Conservation (phyloP, 2,888 invertebrate genomes). For the Amorpha juglandis region DNA sequence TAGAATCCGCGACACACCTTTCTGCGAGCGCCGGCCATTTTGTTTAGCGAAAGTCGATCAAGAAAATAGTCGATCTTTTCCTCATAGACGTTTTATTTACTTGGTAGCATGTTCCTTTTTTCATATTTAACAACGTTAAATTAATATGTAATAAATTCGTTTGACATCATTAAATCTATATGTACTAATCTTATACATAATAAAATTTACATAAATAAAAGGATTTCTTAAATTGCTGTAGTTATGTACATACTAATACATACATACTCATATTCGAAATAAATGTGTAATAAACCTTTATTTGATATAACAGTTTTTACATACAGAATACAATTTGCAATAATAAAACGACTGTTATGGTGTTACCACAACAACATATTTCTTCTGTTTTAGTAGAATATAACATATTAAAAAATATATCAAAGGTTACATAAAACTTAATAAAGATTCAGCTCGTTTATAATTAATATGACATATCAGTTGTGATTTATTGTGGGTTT, state of each 20-base stretch:
- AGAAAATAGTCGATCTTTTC: conserved; percentile 49
- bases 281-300: no score
- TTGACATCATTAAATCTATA: no score
- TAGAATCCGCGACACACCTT: conserved; percentile 77
- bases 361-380: conserved; percentile 23
- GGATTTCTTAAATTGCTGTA: no score
- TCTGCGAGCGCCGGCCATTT: conserved; percentile 79
- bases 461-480: no score
- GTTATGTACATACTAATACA: no score
- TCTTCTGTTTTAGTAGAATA: conserved; percentile 25
- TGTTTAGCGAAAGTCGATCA: conserved; percentile 53
- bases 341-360: background rate
- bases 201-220: background rate
- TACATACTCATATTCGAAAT: no score
- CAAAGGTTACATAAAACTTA: no score
- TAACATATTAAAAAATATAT: no score
- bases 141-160: background rate
- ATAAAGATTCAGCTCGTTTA: no score
- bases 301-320: no score
- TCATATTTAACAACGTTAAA: background rate
- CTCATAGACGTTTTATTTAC: conserved; percentile 31
- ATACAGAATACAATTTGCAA: background rate
- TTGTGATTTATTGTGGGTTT: no score
- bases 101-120: background rate
- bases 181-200: no score